Conservation (phyloP, 2,888 invertebrate species). For the Leucophora obtusa region DNA sequence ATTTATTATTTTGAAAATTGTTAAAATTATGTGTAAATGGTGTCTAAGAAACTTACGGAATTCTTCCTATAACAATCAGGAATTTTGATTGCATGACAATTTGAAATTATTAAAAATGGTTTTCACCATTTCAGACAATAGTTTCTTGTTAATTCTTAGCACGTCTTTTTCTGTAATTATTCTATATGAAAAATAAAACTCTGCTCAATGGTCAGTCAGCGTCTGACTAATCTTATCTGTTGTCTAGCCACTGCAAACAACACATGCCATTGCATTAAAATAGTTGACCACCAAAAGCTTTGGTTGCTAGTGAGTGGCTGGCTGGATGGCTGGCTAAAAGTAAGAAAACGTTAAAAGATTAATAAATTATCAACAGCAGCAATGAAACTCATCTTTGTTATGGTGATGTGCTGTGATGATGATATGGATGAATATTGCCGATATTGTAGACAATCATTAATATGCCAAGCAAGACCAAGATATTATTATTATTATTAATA, state of each 20-base stretch:
- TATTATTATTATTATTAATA: slow-evolving; percentile 41
- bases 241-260: not conserved
- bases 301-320: slow-evolving; percentile 1
- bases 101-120: slow-evolving; percentile 1
- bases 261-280: slow-evolving; percentile 5
- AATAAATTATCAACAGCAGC: slow-evolving; percentile 32
- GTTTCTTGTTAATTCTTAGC: slow-evolving; percentile 36
- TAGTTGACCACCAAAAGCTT: slow-evolving; percentile 2
- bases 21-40: no score
- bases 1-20: no score
- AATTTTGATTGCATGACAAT: not conserved
- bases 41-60: no score
- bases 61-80: not conserved
- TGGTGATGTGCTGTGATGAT: slow-evolving; percentile 56
- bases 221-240: not conserved
- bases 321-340: slow-evolving; percentile 22
- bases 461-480: slow-evolving; percentile 64
- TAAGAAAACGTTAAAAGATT: slow-evolving; percentile 24
- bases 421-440: slow-evolving; percentile 52
- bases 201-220: not conserved
- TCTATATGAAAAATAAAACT: not conserved
- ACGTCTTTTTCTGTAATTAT: slow-evolving; percentile 28
- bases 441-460: slow-evolving; percentile 56
- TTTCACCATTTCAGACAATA: slow-evolving; percentile 18
- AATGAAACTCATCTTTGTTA: slow-evolving; percentile 54